Evolutionary conservation across 2,888 invertebrate genomes (phyloP), one percentile per base, ranked within the genome.

Genomic region (Stictocephala bisonia): DNA sequence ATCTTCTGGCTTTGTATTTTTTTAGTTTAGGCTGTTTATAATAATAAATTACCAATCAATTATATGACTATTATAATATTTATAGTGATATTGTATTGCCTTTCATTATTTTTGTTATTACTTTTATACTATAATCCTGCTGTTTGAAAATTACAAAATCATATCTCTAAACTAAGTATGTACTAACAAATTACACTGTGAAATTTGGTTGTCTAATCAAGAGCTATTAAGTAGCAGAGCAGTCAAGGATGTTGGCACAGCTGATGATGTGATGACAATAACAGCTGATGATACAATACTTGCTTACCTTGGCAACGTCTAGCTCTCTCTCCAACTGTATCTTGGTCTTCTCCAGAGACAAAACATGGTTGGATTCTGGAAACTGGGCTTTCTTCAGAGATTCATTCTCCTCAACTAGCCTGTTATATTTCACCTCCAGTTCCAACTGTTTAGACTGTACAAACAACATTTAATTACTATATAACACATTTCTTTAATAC

Each of bases 391-490:
- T 84, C 75, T 84, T 74, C 41, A 75, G 60, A 22, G 56, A 72
- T 60, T 78, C 76, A 27, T 76, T 41, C 64, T 76, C 74, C 6
- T 71, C 56, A 7, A 64, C 48, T 31, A 74, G 15, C 13, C 69
- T 48, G 9, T 75, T 71, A 26, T 71, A 64, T 40, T 77, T 56
- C 7, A 53, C 56, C 78, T 82, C 80, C 31, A 83, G 48, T 75
- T 83, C 80, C 78, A 83, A 70, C 81, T 84, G 82, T 76, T 83
- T 80, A 31, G 80, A 80, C 84, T 84, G 71, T 73, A 80, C 80
- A 74, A 69, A 64, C 24, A 35, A 73, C 78, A 70, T 67, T 13
- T 35, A 6, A 13, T 35, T 13, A 35, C 11, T 35, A 35, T 13
- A 9, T 35, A 6, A 35, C 35, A 6, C 35, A 35, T 9, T 9